phyloP scores from a whole-genome alignment of 2,113 vertebrate genomes.

The Scartelaos histophorus region DNA sequence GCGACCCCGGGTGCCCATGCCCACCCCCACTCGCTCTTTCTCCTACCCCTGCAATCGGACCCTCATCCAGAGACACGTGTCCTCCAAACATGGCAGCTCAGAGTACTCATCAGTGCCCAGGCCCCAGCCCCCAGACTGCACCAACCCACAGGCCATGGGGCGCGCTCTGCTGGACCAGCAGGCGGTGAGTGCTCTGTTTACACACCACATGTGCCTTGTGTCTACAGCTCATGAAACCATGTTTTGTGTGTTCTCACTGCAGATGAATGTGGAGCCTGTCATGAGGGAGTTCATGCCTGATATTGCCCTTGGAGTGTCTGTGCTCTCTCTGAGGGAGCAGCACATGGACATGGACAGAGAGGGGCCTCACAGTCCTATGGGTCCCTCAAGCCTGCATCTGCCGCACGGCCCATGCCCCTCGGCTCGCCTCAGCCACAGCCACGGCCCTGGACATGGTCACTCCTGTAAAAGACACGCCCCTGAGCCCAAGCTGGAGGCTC shows the following conservation, averaged over 20 bases:
- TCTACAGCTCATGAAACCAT: not conserved
- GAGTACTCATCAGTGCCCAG: constrained; percentile 83
- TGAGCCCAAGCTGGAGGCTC: constrained; percentile 87
- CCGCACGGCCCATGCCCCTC: constrained; percentile 70
- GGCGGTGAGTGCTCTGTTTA: constrained; percentile 75
- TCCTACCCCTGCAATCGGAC: constrained; percentile 96
- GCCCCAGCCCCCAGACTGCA: constrained; percentile 88
- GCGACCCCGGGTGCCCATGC: constrained; percentile 89
- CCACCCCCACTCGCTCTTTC: constrained; percentile 92
- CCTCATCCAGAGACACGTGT: constrained; percentile 82
- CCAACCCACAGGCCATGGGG: constrained; percentile 82
- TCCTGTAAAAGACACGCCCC: constrained; percentile 89
- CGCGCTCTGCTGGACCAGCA: constrained; percentile 85
- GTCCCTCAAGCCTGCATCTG: constrained; percentile 77
- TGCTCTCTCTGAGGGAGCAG: constrained; percentile 91
- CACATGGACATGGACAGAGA: constrained; percentile 90
- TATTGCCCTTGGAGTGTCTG: constrained; percentile 94
- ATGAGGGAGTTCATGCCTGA: constrained; percentile 97
- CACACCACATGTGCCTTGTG: constrained; percentile 11
- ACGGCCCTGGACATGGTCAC: constrained; percentile 68
- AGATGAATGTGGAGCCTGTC: constrained; percentile 87
- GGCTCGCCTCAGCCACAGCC: constrained; percentile 80
- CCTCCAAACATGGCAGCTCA: constrained; percentile 82
- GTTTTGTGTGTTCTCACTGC: constrained; percentile 45
- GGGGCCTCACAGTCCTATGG: constrained; percentile 75